Evolutionary conservation across 2,113 vertebrate genomes (phyloP).

Genomic region (Pseudois nayaur): DNA sequence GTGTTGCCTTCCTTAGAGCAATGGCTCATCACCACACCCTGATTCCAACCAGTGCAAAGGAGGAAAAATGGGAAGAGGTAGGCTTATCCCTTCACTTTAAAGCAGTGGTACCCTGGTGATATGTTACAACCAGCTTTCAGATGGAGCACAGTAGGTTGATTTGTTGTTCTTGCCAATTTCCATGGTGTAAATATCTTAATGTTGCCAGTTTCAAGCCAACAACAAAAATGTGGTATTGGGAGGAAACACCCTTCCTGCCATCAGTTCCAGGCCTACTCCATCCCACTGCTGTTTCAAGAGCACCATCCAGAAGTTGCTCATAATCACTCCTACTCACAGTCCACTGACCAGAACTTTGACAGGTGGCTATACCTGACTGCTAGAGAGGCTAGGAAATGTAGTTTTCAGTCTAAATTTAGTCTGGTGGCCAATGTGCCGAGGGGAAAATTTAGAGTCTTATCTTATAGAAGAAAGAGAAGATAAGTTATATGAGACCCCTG

Average conservation of each 20-base stretch:
- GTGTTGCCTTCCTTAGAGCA: not conserved
- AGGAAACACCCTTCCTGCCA: not conserved
- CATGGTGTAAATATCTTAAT: not conserved
- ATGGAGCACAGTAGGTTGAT: not conserved
- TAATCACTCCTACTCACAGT: not conserved
- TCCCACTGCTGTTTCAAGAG: not conserved
- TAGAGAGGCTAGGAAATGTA: not conserved
- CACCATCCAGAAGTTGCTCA: not conserved
- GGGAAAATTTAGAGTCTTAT: not conserved
- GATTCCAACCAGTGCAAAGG: too few species aligned
- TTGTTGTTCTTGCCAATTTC: not conserved
- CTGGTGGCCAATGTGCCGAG: not conserved
- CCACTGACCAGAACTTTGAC: not conserved
- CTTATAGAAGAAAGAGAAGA: not conserved
- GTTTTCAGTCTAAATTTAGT: too few species aligned
- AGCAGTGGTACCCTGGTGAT: not conserved
- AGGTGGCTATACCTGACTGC: accelerated
- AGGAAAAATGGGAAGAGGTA: not conserved
- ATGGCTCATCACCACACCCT: accelerated
- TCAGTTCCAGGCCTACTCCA: not conserved
- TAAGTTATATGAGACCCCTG: not conserved
- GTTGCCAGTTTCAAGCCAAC: not conserved
- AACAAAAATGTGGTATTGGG: too few species aligned
- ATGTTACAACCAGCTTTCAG: not conserved
- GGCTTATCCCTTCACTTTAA: not conserved